Conservation (phyloP, 2,113 vertebrate genomes). For the Saguinus imperator region DNA sequence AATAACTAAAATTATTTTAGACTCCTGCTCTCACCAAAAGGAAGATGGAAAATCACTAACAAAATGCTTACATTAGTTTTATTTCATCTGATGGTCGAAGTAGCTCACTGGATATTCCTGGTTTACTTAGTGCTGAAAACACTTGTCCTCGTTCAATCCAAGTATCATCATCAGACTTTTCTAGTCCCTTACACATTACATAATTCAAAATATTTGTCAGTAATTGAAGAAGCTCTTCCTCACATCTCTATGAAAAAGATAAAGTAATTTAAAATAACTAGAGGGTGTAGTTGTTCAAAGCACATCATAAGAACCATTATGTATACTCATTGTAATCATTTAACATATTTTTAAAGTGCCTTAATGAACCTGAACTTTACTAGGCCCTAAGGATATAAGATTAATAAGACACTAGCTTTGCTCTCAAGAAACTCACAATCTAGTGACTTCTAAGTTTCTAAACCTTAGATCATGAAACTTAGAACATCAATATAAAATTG, state of each 20-base stretch:
- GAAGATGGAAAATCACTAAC: background rate
- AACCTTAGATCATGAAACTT: background rate
- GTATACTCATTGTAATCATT: background rate
- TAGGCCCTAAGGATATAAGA: background rate
- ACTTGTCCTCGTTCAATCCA: conserved; percentile 97
- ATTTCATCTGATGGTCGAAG: conserved; percentile 94
- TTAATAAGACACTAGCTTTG: background rate
- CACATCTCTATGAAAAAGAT: conserved; percentile 83
- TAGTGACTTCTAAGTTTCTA: background rate
- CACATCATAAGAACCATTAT: background rate
- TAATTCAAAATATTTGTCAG: conserved; percentile 91
- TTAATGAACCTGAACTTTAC: conserved; percentile 32
- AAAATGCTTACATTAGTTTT: conserved; percentile 90
- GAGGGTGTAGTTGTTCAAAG: conserved; percentile 1
- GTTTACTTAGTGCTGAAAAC: conserved; percentile 95
- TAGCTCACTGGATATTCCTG: conserved; percentile 92
- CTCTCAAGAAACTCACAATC: conserved; percentile 3
- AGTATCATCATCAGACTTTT: conserved; percentile 93
- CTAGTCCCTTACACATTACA: conserved; percentile 95
- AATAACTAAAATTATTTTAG: background rate
- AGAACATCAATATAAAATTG: conserved; percentile 3
- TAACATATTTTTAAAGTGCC: conserved; percentile 5
- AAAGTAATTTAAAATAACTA: conserved; percentile 34
- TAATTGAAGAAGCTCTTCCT: conserved; percentile 92
- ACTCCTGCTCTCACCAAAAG: background rate